phyloP scores from a whole-genome alignment of 2,888 invertebrate genomes.

The Standfussiana lucernea region DNA sequence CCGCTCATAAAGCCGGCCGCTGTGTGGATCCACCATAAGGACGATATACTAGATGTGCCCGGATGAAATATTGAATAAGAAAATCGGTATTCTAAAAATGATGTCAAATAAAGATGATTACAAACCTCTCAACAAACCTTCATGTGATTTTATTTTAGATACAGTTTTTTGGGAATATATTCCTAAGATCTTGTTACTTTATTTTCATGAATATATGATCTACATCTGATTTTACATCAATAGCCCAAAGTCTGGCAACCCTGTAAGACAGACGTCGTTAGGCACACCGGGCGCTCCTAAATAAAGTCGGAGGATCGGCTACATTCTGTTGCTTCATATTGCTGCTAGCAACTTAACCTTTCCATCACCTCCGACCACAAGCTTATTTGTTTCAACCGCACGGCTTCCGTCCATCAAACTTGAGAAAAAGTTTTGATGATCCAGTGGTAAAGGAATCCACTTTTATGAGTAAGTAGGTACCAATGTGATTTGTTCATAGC shows the following conservation, averaged over 20 bases:
- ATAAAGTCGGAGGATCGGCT: slow-evolving; percentile 64
- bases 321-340: slow-evolving; percentile 63
- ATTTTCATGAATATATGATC: not conserved
- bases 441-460: not conserved
- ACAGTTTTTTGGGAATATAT: not conserved
- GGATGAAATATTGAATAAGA: not conserved
- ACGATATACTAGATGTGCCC: not conserved
- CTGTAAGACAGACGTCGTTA: slow-evolving; percentile 64
- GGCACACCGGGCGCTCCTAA: slow-evolving; percentile 67
- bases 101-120: not conserved
- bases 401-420: slow-evolving; percentile 18
- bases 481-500: not conserved
- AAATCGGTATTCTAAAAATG: not conserved
- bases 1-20: too few species aligned
- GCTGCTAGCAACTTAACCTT: slow-evolving; percentile 58
- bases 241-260: slow-evolving; percentile 41
- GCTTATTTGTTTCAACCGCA: slow-evolving; percentile 34
- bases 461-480: not conserved
- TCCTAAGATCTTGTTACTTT: not conserved
- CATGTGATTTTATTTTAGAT: not conserved
- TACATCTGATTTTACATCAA: not conserved
- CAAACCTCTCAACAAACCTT: not conserved
- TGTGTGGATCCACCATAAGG: too few species aligned
- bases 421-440: not conserved
- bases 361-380: slow-evolving; percentile 55